Evolutionary conservation across 2,888 invertebrate genomes (phyloP).

Genomic region (Limenitis camilla): DNA sequence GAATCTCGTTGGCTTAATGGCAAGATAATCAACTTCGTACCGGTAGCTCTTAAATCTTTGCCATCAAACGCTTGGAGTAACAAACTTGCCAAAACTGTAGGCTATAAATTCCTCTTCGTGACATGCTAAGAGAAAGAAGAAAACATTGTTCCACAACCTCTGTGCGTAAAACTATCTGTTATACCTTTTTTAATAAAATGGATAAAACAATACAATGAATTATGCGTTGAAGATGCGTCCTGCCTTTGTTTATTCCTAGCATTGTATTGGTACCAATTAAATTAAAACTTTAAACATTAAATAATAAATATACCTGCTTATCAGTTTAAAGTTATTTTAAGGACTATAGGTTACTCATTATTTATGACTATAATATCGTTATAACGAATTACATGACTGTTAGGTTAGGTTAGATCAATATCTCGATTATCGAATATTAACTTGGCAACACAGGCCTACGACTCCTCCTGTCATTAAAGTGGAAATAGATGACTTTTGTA

Average conservation of each 20-base stretch:
- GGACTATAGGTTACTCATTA: too few species aligned
- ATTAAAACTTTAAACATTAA: slow-evolving; percentile 1
- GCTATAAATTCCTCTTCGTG: slow-evolving; percentile 26
- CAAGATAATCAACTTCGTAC: slow-evolving; percentile 22
- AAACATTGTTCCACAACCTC: slow-evolving; percentile 21
- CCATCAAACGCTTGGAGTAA: slow-evolving; percentile 23
- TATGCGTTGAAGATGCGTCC: slow-evolving; percentile 15
- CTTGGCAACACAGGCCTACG: too few species aligned
- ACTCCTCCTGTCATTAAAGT: too few species aligned
- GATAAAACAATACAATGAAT: slow-evolving; percentile 23
- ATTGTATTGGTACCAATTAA: slow-evolving; percentile 3
- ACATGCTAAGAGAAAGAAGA: slow-evolving; percentile 23
- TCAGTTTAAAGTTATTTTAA: too few species aligned
- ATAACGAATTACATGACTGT: too few species aligned
- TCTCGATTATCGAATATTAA: too few species aligned
- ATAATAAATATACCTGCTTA: not conserved
- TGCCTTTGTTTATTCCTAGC: slow-evolving; percentile 10
- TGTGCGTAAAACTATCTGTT: slow-evolving; percentile 25
- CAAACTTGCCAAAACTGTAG: slow-evolving; percentile 25
- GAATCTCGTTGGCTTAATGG: slow-evolving; percentile 24
- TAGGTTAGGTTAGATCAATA: too few species aligned
- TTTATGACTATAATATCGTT: too few species aligned
- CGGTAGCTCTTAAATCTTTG: slow-evolving; percentile 23
- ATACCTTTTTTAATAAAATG: slow-evolving; percentile 23
- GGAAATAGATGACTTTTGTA: too few species aligned